Evolutionary conservation across 2,113 vertebrate genomes (phyloP).

Genomic region (Pteronura brasiliensis): DNA sequence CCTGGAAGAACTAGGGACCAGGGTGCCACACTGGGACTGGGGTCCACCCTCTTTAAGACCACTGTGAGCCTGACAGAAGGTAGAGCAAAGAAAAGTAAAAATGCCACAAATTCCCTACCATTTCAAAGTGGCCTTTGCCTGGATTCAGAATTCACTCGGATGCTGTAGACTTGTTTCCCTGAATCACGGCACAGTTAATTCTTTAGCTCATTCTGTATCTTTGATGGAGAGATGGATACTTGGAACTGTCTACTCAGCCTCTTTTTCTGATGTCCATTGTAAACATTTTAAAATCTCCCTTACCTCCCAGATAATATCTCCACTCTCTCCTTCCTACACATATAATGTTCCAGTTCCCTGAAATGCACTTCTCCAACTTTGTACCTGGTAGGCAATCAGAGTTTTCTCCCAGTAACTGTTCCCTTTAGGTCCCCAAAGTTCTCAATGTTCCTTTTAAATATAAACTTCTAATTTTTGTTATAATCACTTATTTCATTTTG

Average conservation of each 20-base stretch:
- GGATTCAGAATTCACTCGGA: neutral
- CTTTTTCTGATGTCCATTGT: neutral
- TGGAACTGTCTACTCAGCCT: neutral
- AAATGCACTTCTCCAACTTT: neutral
- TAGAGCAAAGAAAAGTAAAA: neutral
- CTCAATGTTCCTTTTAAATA: neutral
- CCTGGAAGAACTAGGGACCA: neutral
- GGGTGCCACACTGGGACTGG: accelerated
- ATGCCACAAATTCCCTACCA: neutral
- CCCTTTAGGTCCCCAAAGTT: too few species aligned
- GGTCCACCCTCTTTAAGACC: too few species aligned
- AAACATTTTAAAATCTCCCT: neutral
- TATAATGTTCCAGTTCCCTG: neutral
- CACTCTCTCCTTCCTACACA: neutral
- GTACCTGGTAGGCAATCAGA: neutral
- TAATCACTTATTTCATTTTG: neutral
- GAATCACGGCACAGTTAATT: neutral
- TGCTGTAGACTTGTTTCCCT: neutral
- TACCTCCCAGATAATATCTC: neutral
- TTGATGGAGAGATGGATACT: neutral
- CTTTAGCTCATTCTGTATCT: neutral
- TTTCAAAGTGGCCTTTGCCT: neutral
- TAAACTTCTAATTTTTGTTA: neutral
- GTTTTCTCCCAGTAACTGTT: neutral
- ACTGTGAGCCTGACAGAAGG: accelerated